These are phyloP conservation scores for Meiosimyza decipiens DNA, from an alignment of 2,888 invertebrate species.

Conservation along the genomic window DNA sequence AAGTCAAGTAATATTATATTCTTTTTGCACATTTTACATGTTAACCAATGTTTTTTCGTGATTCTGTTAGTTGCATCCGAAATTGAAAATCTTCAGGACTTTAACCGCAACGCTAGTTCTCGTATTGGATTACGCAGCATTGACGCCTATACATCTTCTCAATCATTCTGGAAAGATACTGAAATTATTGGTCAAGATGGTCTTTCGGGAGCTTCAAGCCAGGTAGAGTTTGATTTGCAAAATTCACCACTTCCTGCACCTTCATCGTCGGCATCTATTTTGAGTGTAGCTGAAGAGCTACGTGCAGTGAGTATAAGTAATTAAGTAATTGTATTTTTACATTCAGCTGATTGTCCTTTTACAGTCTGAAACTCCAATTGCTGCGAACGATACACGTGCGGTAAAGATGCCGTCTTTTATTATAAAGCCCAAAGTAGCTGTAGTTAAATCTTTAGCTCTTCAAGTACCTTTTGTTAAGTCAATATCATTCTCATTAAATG, in stretches of 20 bases:
- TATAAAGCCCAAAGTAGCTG: constrained; percentile 67
- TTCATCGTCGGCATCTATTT: constrained; percentile 53
- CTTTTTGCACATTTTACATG: background rate
- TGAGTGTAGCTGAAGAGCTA: constrained; percentile 47
- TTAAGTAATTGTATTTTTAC: background rate
- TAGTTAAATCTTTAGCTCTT: constrained; percentile 64
- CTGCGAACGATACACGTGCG: constrained; percentile 35
- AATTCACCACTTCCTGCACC: constrained; percentile 44
- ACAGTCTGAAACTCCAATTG: constrained; percentile 8
- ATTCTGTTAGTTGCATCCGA: constrained; percentile 43
- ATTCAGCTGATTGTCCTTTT: constrained; percentile 21
- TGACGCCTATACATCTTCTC: constrained; percentile 46
- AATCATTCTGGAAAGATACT: constrained; percentile 54
- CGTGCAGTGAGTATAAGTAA: constrained; percentile 47
- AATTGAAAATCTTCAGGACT: constrained; percentile 40
- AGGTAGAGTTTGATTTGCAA: constrained; percentile 53
- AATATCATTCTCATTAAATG: constrained; percentile 53
- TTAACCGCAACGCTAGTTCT: constrained; percentile 40
- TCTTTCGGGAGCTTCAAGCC: constrained; percentile 56
- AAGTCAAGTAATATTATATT: constrained; percentile 51
- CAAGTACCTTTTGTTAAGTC: constrained; percentile 65
- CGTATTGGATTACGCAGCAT: constrained; percentile 42
- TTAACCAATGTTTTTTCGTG: background rate
- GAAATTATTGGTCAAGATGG: constrained; percentile 39
- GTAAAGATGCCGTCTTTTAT: constrained; percentile 54